A percentile compares a stretch with the other conserved stretches of the same genome.
These are phyloP conservation scores for Tholera decimalis DNA, from an alignment of 2,888 invertebrate species.

Conservation along the genomic window DNA sequence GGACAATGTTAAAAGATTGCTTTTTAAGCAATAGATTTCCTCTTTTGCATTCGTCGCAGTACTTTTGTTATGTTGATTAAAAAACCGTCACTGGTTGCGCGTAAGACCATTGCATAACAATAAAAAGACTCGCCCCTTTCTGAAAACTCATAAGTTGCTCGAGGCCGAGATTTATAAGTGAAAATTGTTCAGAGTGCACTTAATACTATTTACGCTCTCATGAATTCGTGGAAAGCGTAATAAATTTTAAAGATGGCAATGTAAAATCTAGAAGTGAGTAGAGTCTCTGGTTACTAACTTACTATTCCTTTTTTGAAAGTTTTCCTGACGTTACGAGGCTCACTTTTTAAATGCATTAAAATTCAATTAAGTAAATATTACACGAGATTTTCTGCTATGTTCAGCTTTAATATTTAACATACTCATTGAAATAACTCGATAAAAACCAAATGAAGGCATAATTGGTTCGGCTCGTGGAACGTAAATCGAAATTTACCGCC, in stretches of 20 bases:
- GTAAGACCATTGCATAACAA: slow-evolving; percentile 52
- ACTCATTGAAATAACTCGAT: slow-evolving; percentile 38
- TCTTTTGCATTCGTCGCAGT: slow-evolving; percentile 30
- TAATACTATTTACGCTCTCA: slow-evolving; percentile 51
- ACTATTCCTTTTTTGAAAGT: slow-evolving; percentile 4
- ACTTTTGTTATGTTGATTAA: slow-evolving; percentile 60
- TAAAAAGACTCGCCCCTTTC: slow-evolving; percentile 58
- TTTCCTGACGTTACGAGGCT: background rate
- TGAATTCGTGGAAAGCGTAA: slow-evolving; percentile 31
- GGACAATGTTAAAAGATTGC: slow-evolving; percentile 5
- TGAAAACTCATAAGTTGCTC: slow-evolving; percentile 60
- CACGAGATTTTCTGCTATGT: slow-evolving; percentile 4
- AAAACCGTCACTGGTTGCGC: slow-evolving; percentile 44
- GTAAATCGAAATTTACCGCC: slow-evolving; percentile 49
- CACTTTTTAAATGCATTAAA: slow-evolving; percentile 3
- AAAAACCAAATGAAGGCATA: slow-evolving; percentile 54
- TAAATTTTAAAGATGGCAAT: slow-evolving; percentile 41
- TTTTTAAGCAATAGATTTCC: slow-evolving; percentile 46
- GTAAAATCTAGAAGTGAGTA: slow-evolving; percentile 29
- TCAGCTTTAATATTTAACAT: slow-evolving; percentile 22
- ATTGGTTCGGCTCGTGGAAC: slow-evolving; percentile 32
- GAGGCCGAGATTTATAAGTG: slow-evolving; percentile 50
- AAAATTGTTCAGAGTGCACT: slow-evolving; percentile 49
- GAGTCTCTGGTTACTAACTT: slow-evolving; percentile 1
- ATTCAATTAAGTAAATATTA: slow-evolving; percentile 13